phyloP scores from a whole-genome alignment of 35 echinoderm and acorn worm species.

The Amphiura filiformis region DNA sequence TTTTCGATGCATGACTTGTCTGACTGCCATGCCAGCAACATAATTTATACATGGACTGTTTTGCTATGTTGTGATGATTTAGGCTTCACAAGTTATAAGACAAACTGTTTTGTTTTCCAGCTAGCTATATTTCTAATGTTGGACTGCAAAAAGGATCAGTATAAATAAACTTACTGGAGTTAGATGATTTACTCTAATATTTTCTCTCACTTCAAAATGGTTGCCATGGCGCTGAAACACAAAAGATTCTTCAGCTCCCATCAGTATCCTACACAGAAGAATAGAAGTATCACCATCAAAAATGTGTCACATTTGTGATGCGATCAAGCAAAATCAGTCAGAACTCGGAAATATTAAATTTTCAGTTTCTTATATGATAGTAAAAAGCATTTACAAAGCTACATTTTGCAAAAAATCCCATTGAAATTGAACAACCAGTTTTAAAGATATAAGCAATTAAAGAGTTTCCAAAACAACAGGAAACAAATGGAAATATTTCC shows the following conservation, averaged over 20 bases:
- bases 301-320: too few relatives aligned
- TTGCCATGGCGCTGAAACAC: constrained; percentile 33
- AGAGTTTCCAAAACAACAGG: too few relatives aligned
- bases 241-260: constrained; percentile 64
- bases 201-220: constrained; percentile 32
- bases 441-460: too few relatives aligned
- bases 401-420: too few relatives aligned
- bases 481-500: too few relatives aligned
- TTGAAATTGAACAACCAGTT: too few relatives aligned
- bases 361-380: too few relatives aligned
- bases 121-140: not conserved
- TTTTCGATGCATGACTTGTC: not conserved
- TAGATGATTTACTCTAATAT: constrained; percentile 69
- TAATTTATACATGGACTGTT: not conserved
- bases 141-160: not conserved
- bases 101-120: not conserved
- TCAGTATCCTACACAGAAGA: constrained; percentile 47
- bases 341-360: too few relatives aligned
- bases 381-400: too few relatives aligned
- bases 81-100: not conserved
- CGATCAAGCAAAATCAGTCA: too few relatives aligned
- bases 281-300: too few relatives aligned
- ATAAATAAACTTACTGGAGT: constrained; percentile 73
- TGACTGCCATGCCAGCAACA: not conserved
- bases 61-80: not conserved